These are phyloP conservation scores for Aurelia aurita complex sp. Pacific DNA, from an alignment of 30 jellyfish, hydroid and myxozoan genomes.

Conservation along the genomic window DNA sequence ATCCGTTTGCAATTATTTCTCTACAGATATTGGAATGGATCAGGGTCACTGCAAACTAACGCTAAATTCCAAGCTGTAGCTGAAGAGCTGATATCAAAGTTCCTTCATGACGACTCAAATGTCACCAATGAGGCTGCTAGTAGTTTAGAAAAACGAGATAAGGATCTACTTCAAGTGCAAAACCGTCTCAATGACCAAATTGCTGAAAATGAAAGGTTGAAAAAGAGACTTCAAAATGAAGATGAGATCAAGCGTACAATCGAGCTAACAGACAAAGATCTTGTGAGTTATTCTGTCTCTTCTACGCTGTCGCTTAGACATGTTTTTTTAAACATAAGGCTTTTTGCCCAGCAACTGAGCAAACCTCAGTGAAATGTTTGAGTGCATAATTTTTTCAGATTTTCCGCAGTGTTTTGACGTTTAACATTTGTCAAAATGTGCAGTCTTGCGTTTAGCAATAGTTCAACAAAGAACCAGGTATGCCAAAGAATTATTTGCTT, in stretches of 20 bases:
- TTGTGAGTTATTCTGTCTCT: slow-evolving; percentile 41
- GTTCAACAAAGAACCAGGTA: no score
- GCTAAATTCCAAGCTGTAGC: slow-evolving; percentile 53
- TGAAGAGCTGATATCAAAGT: slow-evolving; percentile 10
- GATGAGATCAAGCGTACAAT: slow-evolving; percentile 72
- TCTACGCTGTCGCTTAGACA: no score
- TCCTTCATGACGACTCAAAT: no score
- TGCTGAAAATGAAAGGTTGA: slow-evolving; percentile 55
- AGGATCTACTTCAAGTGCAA: slow-evolving; percentile 28
- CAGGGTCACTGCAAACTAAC: slow-evolving; percentile 68
- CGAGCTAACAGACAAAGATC: slow-evolving; percentile 64
- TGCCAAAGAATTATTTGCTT: no score
- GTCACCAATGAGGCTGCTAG: no score
- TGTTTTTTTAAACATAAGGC: no score
- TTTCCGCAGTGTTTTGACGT: no score
- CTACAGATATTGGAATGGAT: slow-evolving; percentile 82
- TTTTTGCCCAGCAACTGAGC: no score
- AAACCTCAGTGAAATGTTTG: no score
- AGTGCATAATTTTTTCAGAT: no score
- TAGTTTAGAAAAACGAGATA: slow-evolving; percentile 19
- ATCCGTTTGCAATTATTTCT: background rate
- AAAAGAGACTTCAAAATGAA: slow-evolving; percentile 61
- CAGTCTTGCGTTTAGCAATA: no score
- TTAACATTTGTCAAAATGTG: no score
- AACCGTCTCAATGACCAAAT: slow-evolving; percentile 12